These are phyloP conservation scores for Pelobates fuscus DNA, from an alignment of 2,113 vertebrate species.

Conservation along the genomic window DNA sequence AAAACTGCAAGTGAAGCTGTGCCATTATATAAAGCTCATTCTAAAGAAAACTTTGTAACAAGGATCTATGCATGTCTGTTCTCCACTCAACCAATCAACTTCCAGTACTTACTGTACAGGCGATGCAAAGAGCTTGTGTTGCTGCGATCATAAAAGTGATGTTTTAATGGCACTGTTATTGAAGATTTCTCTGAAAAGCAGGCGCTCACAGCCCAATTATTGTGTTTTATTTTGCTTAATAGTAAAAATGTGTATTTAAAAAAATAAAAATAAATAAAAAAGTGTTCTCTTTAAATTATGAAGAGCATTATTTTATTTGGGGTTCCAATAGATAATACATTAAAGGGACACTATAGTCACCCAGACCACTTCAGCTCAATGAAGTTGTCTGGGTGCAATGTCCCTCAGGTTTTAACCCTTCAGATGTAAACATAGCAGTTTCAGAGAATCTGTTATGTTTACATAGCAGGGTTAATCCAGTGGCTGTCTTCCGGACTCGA, in stretches of 20 bases:
- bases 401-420: too few relatives aligned
- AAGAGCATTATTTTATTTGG: too few relatives aligned
- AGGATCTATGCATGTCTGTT: slow-evolving; percentile 13
- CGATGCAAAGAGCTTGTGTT: slow-evolving; percentile 8
- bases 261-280: too few relatives aligned
- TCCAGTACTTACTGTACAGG: slow-evolving; percentile 23
- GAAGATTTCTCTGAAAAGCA: slow-evolving; percentile 13
- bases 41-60: slow-evolving; percentile 32
- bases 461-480: too few relatives aligned
- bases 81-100: slow-evolving; percentile 9
- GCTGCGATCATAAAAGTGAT: slow-evolving; percentile 14
- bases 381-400: too few relatives aligned
- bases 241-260: neutral
- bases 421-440: too few relatives aligned
- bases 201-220: neutral
- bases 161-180: slow-evolving; percentile 13
- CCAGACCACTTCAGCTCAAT: too few relatives aligned
- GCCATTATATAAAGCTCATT: slow-evolving; percentile 31
- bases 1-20: slow-evolving; percentile 26
- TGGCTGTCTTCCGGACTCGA: too few relatives aligned
- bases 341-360: too few relatives aligned
- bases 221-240: slow-evolving; percentile 4
- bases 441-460: too few relatives aligned
- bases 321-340: too few relatives aligned
- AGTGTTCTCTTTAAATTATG: too few relatives aligned